phyloP scores from a whole-genome alignment of 2,888 invertebrate genomes.

The Cheilosia vulpina region DNA sequence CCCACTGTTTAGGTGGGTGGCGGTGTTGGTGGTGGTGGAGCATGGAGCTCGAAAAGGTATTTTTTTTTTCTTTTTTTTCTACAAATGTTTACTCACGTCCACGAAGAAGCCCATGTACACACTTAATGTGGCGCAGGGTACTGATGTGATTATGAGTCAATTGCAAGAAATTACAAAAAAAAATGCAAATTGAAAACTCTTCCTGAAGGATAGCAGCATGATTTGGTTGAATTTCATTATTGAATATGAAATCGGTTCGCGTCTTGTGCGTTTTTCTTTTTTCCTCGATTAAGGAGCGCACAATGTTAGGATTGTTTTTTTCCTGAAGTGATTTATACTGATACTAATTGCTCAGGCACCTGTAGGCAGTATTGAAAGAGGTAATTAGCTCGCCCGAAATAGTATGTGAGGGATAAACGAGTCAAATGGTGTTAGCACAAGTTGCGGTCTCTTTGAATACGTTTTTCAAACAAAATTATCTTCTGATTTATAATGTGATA shows the following conservation, averaged over 20 bases:
- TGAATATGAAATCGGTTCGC: slow-evolving; percentile 39
- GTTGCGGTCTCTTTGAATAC: background rate
- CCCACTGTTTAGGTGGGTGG: slow-evolving; percentile 54
- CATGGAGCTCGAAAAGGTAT: slow-evolving; percentile 28
- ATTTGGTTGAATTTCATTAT: slow-evolving; percentile 52
- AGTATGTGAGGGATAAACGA: slow-evolving; percentile 20
- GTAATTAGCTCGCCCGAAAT: slow-evolving; percentile 27
- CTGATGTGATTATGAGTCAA: slow-evolving; percentile 65
- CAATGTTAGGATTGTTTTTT: slow-evolving; percentile 13
- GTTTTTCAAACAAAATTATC: background rate
- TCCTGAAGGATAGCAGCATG: slow-evolving; percentile 41
- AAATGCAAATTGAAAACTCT: slow-evolving; percentile 32
- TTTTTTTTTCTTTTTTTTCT: slow-evolving; percentile 35
- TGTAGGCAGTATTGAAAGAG: slow-evolving; percentile 54
- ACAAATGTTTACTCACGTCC: slow-evolving; percentile 55
- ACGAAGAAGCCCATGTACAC: slow-evolving; percentile 37
- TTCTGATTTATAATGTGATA: no score
- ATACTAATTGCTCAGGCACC: slow-evolving; percentile 53
- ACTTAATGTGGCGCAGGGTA: slow-evolving; percentile 58
- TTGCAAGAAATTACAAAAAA: slow-evolving; percentile 18
- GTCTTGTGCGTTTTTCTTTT: slow-evolving; percentile 17
- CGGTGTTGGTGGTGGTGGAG: slow-evolving; percentile 20
- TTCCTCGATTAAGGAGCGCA: background rate
- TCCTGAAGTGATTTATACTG: slow-evolving; percentile 19
- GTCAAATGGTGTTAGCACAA: slow-evolving; percentile 13